Conservation (phyloP, 2,797 vertebrate species). For the Ara ararauna region DNA sequence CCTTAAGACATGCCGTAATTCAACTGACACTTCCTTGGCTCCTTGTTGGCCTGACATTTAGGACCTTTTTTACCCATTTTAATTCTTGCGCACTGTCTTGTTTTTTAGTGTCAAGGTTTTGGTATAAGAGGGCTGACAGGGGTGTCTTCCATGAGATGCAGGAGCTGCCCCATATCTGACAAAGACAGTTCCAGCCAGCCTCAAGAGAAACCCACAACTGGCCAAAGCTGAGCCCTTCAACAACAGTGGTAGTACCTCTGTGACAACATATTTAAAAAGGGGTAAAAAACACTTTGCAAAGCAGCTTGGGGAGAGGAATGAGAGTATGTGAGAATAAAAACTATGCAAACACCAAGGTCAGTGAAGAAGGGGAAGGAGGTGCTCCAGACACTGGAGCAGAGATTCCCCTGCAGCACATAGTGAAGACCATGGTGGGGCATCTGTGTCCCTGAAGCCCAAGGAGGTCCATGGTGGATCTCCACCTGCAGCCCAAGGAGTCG, state of each 20-base stretch:
- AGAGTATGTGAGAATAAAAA: not conserved
- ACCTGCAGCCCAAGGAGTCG: not conserved
- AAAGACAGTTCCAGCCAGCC: not conserved
- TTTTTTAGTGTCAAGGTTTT: not conserved
- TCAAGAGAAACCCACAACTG: not conserved
- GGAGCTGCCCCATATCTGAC: not conserved
- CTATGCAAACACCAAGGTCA: not conserved
- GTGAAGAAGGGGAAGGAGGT: not conserved
- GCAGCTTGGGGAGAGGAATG: not conserved
- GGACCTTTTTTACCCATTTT: not conserved
- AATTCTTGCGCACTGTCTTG: not conserved
- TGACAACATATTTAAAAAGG: not conserved
- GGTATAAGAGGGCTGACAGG: not conserved
- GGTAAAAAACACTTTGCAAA: not conserved
- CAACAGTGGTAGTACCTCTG: rapidly evolving
- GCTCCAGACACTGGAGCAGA: not conserved
- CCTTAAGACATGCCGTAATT: not conserved
- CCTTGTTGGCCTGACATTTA: not conserved
- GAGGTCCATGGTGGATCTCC: rapidly evolving
- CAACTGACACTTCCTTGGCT: not conserved
- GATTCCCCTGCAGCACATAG: not conserved
- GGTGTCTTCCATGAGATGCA: not conserved
- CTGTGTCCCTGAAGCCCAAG: not conserved
- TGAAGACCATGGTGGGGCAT: not conserved
- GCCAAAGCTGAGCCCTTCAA: not conserved